Conservation (phyloP, 1,140 invertebrate species). For the Archegozetes longisetosus region DNA sequence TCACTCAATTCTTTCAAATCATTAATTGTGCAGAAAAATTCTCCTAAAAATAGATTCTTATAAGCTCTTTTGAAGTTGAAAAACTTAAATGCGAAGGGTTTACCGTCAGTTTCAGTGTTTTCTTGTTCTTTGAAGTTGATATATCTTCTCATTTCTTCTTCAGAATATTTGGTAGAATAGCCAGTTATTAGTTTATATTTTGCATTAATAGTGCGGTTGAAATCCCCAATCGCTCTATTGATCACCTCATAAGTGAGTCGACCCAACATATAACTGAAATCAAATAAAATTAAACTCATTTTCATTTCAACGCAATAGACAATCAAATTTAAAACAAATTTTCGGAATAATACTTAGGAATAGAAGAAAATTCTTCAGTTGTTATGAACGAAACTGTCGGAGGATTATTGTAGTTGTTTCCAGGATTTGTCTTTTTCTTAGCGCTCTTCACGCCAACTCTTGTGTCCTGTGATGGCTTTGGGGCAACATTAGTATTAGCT, state of each 20-base stretch:
- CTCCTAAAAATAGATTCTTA: constrained; percentile 3
- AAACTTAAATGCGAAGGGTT: not conserved
- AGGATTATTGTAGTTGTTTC: not conserved
- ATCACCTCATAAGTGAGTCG: constrained; percentile 8
- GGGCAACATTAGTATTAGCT: not conserved
- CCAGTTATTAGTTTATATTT: constrained; percentile 8
- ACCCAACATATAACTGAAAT: constrained; percentile 14
- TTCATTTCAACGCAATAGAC: not conserved
- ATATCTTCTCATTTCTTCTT: constrained; percentile 11
- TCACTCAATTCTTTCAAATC: constrained; percentile 14
- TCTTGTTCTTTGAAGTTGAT: constrained; percentile 12
- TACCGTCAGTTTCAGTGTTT: constrained; percentile 15
- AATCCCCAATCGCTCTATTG: not conserved
- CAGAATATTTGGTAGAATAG: not conserved
- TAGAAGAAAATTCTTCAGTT: not conserved
- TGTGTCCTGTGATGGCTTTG: not conserved
- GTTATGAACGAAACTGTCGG: not conserved
- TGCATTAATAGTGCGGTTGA: constrained; percentile 9
- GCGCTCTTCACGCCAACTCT: not conserved
- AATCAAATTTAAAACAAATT: constrained; percentile 8
- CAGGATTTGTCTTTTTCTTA: not conserved
- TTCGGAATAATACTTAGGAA: not conserved
- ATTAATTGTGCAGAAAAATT: constrained; percentile 11
- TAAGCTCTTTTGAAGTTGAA: not conserved
- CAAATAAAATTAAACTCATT: constrained; percentile 1